Evolutionary conservation across 1,140 invertebrate species (phyloP), one percentile per base, ranked within the genome.

Genomic region (Drosophila ananassae): DNA sequence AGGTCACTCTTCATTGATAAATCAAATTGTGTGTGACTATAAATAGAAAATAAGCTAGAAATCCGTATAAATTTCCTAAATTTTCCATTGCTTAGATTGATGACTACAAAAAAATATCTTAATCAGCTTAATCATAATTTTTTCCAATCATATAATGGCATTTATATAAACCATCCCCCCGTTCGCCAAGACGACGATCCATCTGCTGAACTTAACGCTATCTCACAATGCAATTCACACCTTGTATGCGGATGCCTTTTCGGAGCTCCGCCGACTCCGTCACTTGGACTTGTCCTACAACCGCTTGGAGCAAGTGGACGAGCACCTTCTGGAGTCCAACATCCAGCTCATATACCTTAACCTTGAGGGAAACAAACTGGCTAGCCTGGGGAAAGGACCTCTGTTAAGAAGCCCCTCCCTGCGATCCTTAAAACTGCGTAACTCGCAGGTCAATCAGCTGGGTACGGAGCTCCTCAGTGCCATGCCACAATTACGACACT

Each of bases 241-340:
- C 0, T 44, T 92, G 5, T 79, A 91, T 9, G 60, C 78, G 12
- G 80, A 91, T 61, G 80, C 89, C 7, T 92, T 92, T 69, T 30
- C 37, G 0, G 41, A 75, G 32, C n/a, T 92, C 39, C 54, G 46
- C 3, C 71, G 68, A 3, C 59, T 92, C 9, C 72, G 74, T 3
- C 66, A 73, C 1, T 21, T 92, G 25, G 90, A 91, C 72, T 76
- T 92, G 9, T 91, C 91, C 5, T 77, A 89, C 37, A 92, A 92
- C 67, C 89, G 91, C 10, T 30, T 92, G 37, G 91, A 92, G 59
- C 77, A 79, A 28, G 32, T 92, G 4, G 91, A 92, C 47, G 78
- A 81, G 17, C 68, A 90, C 41, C 51, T 92, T 13, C 74, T 92
- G 47, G 90, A 91, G 30, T 39, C 73, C 0, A 91, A 91, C 52